A percentile compares a stretch with the other conserved stretches of the same genome.
phyloP scores from a whole-genome alignment of 2,888 invertebrate species.

The Drosophila leonis region DNA sequence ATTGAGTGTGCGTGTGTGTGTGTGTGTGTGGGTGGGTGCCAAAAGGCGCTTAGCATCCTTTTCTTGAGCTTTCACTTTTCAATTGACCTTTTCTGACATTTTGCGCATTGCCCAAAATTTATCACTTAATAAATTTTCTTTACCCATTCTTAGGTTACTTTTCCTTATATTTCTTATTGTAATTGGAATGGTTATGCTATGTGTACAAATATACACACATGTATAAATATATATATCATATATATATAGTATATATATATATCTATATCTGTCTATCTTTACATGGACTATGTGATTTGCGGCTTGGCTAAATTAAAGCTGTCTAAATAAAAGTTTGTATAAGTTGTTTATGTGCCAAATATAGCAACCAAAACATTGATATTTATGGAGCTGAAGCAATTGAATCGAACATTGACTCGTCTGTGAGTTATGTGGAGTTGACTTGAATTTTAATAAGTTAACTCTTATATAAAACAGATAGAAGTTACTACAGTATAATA shows the following conservation, averaged over 20 bases:
- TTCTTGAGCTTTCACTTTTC: conserved; percentile 76
- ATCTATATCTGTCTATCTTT: conserved; percentile 34
- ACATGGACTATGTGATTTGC: conserved; percentile 38
- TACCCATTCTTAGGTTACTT: conserved; percentile 9
- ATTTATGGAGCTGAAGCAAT: not conserved
- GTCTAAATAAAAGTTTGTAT: conserved; percentile 15
- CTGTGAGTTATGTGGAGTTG: not conserved
- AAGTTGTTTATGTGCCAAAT: conserved; percentile 11
- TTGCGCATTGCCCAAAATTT: conserved; percentile 70
- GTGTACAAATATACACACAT: conserved; percentile 31
- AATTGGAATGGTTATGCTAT: conserved; percentile 61
- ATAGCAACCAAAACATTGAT: not conserved
- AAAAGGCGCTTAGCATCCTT: conserved; percentile 71
- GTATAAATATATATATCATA: too few species aligned
- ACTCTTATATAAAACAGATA: too few species aligned
- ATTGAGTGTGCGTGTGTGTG: conserved; percentile 47
- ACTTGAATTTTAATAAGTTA: not conserved
- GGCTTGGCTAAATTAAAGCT: conserved; percentile 54
- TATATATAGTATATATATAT: conserved; percentile 23
- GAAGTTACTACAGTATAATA: not conserved
- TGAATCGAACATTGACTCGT: not conserved
- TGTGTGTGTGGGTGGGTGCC: conserved; percentile 49
- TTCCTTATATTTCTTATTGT: conserved; percentile 51
- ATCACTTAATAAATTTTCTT: conserved; percentile 74
- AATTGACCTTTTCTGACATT: conserved; percentile 76